Conservation (phyloP, 2,113 vertebrate genomes). For the Chaenocephalus aceratus region DNA sequence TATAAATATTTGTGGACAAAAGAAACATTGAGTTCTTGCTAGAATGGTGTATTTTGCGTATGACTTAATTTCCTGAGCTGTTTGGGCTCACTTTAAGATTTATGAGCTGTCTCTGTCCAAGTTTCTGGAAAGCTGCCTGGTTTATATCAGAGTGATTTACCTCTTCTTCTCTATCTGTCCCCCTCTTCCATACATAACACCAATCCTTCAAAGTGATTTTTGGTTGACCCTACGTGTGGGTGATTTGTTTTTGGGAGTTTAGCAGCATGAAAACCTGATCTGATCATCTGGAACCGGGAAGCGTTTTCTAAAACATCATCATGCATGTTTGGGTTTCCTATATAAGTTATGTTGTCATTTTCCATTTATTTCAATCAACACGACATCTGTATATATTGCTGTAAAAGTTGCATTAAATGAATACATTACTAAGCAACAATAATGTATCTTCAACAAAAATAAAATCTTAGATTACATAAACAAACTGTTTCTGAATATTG, state of each 20-base stretch:
- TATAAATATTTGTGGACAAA: slow-evolving; percentile 49
- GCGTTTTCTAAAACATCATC: not conserved
- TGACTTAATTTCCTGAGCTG: slow-evolving; percentile 61
- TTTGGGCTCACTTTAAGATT: slow-evolving; percentile 54
- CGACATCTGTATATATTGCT: not conserved
- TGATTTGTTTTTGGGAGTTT: slow-evolving; percentile 22
- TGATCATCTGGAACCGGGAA: not conserved
- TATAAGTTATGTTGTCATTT: not conserved
- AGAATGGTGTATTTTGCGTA: slow-evolving; percentile 34
- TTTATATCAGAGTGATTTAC: slow-evolving; percentile 51
- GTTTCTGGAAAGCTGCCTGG: slow-evolving; percentile 61
- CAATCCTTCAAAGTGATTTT: slow-evolving; percentile 27
- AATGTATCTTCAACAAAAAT: not conserved
- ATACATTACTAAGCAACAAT: not conserved
- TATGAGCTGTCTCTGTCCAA: slow-evolving; percentile 54
- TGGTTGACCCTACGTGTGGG: slow-evolving; percentile 1
- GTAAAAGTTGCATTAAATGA: not conserved
- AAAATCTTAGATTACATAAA: not conserved
- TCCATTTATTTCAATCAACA: not conserved
- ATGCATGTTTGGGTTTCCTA: not conserved
- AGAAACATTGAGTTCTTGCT: slow-evolving; percentile 21
- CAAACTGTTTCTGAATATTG: not conserved
- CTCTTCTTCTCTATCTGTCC: slow-evolving; percentile 25
- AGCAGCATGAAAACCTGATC: slow-evolving; percentile 19
- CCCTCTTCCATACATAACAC: slow-evolving; percentile 40